Evolutionary conservation across 2,888 invertebrate species (phyloP), one percentile per base, ranked within the genome.

Genomic region (Brenthis ino): DNA sequence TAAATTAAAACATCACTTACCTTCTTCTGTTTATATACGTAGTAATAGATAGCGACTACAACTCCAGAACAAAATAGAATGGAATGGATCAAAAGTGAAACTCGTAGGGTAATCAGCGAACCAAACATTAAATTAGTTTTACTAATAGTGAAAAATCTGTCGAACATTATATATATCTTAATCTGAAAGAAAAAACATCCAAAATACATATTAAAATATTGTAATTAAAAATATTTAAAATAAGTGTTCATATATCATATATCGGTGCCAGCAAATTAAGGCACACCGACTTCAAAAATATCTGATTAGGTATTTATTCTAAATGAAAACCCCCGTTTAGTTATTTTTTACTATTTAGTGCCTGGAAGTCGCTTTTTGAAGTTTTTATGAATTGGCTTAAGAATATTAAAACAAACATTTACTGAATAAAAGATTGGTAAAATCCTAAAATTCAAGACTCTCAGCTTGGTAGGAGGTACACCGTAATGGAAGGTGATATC

Each of bases 401-500:
- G 6, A 37, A 6, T 37, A 37, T 1, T 8, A 6, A 20, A 64
- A 12, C 1, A 24, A 28, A 24, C 20, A 72, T 80, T 79, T 77
- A 86, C 87, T 61, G 67, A 53, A 68, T 80, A 83, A 72, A 76
- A 85, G 2, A 83, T 12, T 3, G 87, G 85, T 1, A 82, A 77
- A 0, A 82, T 47, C 57, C 70, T 69, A n/a, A 86, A 71, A 37
- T 72, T 77, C 0, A 78, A 48, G 1, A 78, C 69, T 47, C 82
- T 77, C 6, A 85, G 53, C 20, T 47, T 72, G 0, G 82, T 80
- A 0, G 82, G 83, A 1, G 79, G 69, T 0, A 60, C 43, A 11
- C 87, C 87, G 14, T 73, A 77, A 56, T 81, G 81, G 56, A 87
- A 88, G 0, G 78, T 83, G 3, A 84, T 79, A 50, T 88, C 88